Conservation (phyloP, 2,113 vertebrate genomes). For the Thunnus thynnus region DNA sequence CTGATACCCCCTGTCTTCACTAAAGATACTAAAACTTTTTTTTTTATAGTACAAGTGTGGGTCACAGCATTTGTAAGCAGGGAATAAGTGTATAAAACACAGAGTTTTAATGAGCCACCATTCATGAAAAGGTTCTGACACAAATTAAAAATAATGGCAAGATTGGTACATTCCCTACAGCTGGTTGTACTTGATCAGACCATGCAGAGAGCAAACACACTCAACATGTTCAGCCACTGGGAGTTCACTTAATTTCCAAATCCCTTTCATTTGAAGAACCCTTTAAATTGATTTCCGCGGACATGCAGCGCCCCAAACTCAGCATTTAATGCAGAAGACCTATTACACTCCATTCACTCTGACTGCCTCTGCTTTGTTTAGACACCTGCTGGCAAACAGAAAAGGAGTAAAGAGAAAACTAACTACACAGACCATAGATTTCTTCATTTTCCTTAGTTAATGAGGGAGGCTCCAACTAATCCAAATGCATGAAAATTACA, state of each 20-base stretch:
- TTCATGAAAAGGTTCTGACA: conserved; percentile 61
- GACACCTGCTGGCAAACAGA: conserved; percentile 64
- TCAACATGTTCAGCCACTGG: conserved; percentile 66
- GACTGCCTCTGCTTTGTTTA: conserved; percentile 31
- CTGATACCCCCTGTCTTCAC: not conserved
- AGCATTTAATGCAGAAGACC: conserved; percentile 61
- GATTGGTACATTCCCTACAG: conserved; percentile 59
- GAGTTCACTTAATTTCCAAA: conserved; percentile 78
- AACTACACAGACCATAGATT: conserved; percentile 33
- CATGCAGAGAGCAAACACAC: conserved; percentile 60
- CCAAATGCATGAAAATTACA: conserved; percentile 56
- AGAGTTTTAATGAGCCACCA: conserved; percentile 45
- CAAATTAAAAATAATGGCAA: conserved; percentile 75
- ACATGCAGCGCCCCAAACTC: conserved; percentile 65
- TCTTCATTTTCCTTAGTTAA: conserved; percentile 55
- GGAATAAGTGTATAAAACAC: conserved; percentile 28
- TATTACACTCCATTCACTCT: conserved; percentile 54
- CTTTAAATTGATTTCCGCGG: conserved; percentile 76
- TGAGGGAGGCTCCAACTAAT: conserved; percentile 61
- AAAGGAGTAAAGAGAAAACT: conserved; percentile 21
- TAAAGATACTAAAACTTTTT: conserved; percentile 4
- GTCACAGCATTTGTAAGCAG: conserved; percentile 42
- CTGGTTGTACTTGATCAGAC: conserved; percentile 62
- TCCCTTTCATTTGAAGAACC: conserved; percentile 75
- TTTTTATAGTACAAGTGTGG: not conserved